Conservation (phyloP, 2,888 invertebrate genomes). For the Odontomyia ornata region DNA sequence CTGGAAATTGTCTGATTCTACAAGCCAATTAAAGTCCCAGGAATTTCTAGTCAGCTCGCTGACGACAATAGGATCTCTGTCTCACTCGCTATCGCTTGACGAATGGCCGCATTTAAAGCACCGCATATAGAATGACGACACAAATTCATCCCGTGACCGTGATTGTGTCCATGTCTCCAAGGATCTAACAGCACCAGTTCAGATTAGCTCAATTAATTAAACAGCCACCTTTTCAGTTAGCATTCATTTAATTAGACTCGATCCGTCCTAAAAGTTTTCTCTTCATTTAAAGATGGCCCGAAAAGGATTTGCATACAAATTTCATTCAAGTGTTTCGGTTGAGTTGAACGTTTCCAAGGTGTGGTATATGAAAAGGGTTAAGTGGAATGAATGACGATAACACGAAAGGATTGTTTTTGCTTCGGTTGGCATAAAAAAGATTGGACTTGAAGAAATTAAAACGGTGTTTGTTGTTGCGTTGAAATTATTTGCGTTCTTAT, state of each 20-base stretch:
- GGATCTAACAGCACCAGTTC: conserved; percentile 1
- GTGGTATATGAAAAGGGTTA: too few relatives aligned
- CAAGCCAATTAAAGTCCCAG: conserved; percentile 32
- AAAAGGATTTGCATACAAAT: conserved; percentile 27
- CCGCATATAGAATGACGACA: background rate
- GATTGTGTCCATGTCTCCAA: conserved; percentile 18
- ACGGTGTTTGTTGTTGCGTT: too few relatives aligned
- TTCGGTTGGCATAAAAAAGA: too few relatives aligned
- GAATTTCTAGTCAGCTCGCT: background rate
- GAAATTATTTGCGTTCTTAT: too few relatives aligned
- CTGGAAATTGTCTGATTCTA: conserved; percentile 10
- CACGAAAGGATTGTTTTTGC: too few relatives aligned
- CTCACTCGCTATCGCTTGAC: conserved; percentile 9
- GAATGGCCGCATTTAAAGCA: background rate
- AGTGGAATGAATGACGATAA: too few relatives aligned
- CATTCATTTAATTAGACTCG: conserved; percentile 31
- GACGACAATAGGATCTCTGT: too few relatives aligned
- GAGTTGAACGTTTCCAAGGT: background rate
- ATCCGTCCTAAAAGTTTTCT: conserved; percentile 17
- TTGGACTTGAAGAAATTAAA: too few relatives aligned
- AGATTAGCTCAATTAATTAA: conserved; percentile 41
- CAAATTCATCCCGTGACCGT: background rate
- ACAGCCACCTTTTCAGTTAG: conserved; percentile 37
- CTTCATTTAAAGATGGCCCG: background rate
- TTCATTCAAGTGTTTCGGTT: background rate